Conservation (phyloP, 2,888 invertebrate species). For the Drosophila greeni region DNA sequence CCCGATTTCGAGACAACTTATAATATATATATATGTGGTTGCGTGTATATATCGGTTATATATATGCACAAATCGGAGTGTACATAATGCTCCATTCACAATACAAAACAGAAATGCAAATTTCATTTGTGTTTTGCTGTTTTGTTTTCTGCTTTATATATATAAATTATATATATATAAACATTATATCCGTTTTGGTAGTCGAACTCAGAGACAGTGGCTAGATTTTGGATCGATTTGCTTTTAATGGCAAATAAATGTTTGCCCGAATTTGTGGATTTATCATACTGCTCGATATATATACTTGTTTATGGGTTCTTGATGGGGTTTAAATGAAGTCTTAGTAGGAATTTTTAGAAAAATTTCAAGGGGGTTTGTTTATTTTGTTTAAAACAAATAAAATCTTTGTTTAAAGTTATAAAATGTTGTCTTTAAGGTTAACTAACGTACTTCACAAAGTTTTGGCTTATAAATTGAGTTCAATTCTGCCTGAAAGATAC, state of each 20-base stretch:
- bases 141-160: background rate
- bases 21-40: background rate
- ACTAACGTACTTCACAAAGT: background rate
- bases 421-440: background rate
- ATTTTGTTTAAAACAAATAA: background rate
- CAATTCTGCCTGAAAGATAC: background rate
- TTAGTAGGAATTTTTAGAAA: no score
- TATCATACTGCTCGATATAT: constrained; percentile 19
- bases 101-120: constrained; percentile 27
- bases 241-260: constrained; percentile 29
- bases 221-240: constrained; percentile 9
- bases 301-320: constrained; percentile 3
- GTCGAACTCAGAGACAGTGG: constrained; percentile 6
- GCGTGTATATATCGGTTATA: background rate
- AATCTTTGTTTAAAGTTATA: background rate
- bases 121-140: background rate
- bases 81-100: constrained; percentile 35
- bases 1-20: constrained; percentile 56
- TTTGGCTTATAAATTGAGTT: background rate
- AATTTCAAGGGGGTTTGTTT: constrained; percentile 1
- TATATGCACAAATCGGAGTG: background rate
- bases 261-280: constrained; percentile 10
- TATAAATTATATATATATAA: constrained; percentile 1
- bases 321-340: background rate
- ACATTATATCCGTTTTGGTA: constrained; percentile 15